Conservation (phyloP, 2,888 invertebrate genomes). For the Netelia fuscicornis region DNA sequence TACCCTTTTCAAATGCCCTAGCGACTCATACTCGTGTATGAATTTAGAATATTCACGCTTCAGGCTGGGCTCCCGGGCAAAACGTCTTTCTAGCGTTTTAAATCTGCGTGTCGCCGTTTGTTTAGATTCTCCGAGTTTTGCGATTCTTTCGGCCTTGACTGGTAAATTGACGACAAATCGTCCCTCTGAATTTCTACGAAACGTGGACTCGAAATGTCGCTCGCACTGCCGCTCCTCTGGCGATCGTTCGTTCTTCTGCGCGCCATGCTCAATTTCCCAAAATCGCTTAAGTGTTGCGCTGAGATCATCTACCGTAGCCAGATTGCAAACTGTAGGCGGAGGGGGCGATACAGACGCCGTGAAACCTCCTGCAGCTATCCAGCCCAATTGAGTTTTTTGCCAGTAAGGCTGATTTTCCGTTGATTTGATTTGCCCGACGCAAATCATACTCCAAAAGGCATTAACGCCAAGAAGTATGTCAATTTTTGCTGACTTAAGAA, state of each 20-base stretch:
- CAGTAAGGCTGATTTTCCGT: conserved; percentile 25
- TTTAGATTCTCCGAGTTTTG: conserved; percentile 21
- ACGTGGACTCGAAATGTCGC: conserved; percentile 28
- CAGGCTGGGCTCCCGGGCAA: conserved; percentile 1
- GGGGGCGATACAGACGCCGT: background rate
- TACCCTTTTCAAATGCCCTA: conserved; percentile 37
- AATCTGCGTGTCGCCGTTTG: conserved; percentile 27
- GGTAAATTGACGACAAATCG: conserved; percentile 39
- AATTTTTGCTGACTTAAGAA: conserved; percentile 34
- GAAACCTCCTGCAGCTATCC: conserved; percentile 55
- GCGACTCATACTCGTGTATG: conserved; percentile 33
- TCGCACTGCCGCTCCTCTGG: conserved; percentile 41
- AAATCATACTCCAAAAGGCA: conserved; percentile 44
- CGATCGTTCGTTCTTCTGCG: background rate
- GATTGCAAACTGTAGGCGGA: background rate
- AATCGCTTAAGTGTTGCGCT: conserved; percentile 14
- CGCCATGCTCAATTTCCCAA: conserved; percentile 58
- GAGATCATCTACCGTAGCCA: background rate
- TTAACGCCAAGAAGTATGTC: conserved; percentile 61
- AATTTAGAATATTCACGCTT: conserved; percentile 36
- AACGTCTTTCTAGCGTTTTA: conserved; percentile 10
- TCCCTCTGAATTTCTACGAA: background rate
- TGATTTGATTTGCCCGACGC: conserved; percentile 33
- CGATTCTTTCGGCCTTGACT: conserved; percentile 1
- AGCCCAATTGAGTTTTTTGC: conserved; percentile 60